Base-by-base conservation (phyloP, 2,888 invertebrate species). In the Harpalus rufipes region DNA sequence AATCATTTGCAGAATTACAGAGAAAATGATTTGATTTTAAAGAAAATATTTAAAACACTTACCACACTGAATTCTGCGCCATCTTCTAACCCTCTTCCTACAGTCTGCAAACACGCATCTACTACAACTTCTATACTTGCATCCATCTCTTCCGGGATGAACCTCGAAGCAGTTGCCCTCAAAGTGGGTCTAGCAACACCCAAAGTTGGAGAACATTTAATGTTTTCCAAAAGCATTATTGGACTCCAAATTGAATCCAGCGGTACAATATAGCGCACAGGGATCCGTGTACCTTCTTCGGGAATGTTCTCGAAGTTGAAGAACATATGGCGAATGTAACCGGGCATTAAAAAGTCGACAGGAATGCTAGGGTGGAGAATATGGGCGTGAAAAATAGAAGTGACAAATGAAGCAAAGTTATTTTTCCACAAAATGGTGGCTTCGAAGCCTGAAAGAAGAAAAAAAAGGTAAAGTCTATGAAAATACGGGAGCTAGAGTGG, bases 351-450 rank as follows among this genome's bases (percentile, higher is more conserved):
- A 12, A 0, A 16, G 14, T 16, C 12, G 3, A 12, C 7, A 44
- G 72, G 16, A 16, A n/a, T 16, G 10, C 41, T 41, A 10, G 72
- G 18, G 14, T 74, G 14, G 3, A 74, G 16, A 2, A 44, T 3
- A 44, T 16, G 18, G 0, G 44, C 44, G 21, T 78, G 78, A 2
- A 78, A 25, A 16, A 78, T 25, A 3, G 59, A 78, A 3, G 44
- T 16, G 3, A 18, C 39, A 5, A 80, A 80, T 0, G 39, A 16
- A 8, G 51, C 18, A 61, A 61, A 80, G 16, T 25, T 51, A 12
- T 51, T 78, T 25, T 25, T 56, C 80, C 61, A 61, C 39, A 39
- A 8, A 16, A 80, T 80, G 8, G 59, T 25, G 4, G 80, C 61
- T 80, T 58, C 58, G 0, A 78, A 2, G 10, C 51, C 56, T 76